phyloP scores from a whole-genome alignment of 2,797 vertebrate genomes.

The Hipposideros larvatus region DNA sequence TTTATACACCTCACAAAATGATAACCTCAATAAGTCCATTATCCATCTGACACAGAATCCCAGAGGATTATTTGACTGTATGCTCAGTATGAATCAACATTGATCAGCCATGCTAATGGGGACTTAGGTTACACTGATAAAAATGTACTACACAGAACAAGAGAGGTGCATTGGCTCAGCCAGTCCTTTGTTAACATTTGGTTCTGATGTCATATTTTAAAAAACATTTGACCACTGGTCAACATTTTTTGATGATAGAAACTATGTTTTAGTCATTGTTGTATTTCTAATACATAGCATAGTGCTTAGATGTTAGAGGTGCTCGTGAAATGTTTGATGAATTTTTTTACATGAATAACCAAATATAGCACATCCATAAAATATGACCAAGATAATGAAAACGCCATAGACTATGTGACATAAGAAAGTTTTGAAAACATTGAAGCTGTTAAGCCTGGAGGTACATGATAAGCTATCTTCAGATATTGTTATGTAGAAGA shows the following conservation, averaged over 20 bases:
- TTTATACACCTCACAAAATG: too few relatives aligned
- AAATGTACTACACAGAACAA: background rate
- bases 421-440: slow-evolving; percentile 32
- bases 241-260: background rate
- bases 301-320: background rate
- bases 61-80: background rate
- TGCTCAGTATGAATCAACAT: background rate
- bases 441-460: background rate
- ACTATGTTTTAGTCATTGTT: background rate
- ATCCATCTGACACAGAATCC: background rate
- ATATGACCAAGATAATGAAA: background rate
- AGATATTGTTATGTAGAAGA: slow-evolving; percentile 4
- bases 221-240: background rate
- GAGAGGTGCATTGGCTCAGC: background rate
- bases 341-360: background rate
- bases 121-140: background rate
- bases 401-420: background rate
- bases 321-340: slow-evolving; percentile 27
- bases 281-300: background rate
- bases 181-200: background rate
- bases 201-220: background rate
- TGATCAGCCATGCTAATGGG: background rate
- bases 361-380: background rate
- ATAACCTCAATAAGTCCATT: too few relatives aligned
- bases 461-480: background rate